These are phyloP conservation scores for Dione juno DNA, from an alignment of 2,888 invertebrate species.

Conservation along the genomic window DNA sequence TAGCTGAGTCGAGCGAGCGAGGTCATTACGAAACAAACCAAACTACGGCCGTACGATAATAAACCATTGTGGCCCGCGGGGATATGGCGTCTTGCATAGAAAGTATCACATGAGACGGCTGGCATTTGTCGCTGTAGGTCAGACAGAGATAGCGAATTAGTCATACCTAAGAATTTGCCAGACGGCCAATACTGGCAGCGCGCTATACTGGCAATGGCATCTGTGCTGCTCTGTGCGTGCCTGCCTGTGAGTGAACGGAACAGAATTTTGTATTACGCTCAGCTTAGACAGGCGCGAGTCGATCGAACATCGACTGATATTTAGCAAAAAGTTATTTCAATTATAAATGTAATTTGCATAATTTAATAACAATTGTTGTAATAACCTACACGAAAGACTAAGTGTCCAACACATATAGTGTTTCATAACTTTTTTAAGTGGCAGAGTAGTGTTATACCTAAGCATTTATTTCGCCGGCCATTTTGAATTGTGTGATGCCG, in stretches of 20 bases:
- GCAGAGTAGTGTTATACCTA: constrained; percentile 48
- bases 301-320: constrained; percentile 48
- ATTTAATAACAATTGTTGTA: constrained; percentile 54
- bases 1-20: constrained; percentile 55
- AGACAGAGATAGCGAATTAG: constrained; percentile 58
- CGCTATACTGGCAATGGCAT: constrained; percentile 66
- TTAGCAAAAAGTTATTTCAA: constrained; percentile 49
- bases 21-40: constrained; percentile 55
- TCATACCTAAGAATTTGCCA: constrained; percentile 65
- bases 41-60: constrained; percentile 60
- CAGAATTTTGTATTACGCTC: constrained; percentile 59
- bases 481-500: constrained; percentile 69
- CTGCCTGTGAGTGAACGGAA: constrained; percentile 67
- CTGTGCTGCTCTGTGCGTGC: constrained; percentile 57
- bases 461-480: constrained; percentile 68
- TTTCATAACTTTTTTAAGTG: constrained; percentile 18
- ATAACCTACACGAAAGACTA: constrained; percentile 36
- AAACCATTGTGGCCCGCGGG: constrained; percentile 53
- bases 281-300: constrained; percentile 49
- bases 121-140: constrained; percentile 44
- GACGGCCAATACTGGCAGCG: constrained; percentile 73
- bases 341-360: constrained; percentile 59
- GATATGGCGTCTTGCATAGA: constrained; percentile 50
- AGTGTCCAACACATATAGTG: constrained; percentile 6
- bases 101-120: constrained; percentile 49